phyloP scores from a whole-genome alignment of 2,113 vertebrate genomes.

The Eidolon helvum region DNA sequence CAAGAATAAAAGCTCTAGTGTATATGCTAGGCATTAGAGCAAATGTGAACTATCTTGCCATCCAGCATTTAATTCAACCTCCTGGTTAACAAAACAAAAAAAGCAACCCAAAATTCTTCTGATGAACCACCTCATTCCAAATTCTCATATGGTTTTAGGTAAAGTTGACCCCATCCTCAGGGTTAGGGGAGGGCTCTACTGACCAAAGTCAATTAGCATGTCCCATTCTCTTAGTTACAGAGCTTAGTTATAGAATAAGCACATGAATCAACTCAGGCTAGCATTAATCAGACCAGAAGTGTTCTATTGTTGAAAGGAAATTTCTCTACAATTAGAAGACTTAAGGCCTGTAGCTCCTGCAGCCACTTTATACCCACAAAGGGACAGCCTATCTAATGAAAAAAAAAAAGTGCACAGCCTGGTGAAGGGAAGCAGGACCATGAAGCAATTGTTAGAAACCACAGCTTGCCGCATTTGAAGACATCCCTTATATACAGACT shows the following conservation, averaged over 20 bases:
- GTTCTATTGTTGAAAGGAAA: neutral
- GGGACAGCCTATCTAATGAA: neutral
- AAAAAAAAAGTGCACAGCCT: neutral
- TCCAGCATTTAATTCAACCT: neutral
- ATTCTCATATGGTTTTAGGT: neutral
- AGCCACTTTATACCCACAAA: neutral
- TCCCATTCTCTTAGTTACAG: neutral
- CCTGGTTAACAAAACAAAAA: neutral
- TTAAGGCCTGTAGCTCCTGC: neutral
- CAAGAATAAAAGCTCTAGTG: neutral
- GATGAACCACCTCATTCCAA: neutral
- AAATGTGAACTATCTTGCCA: neutral
- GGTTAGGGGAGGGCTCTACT: neutral
- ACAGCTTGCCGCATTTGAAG: neutral
- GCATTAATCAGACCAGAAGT: neutral
- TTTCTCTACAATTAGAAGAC: neutral
- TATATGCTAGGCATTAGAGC: neutral
- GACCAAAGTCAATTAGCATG: neutral
- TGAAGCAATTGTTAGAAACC: neutral
- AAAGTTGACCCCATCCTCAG: neutral
- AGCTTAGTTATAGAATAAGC: slow-evolving; percentile 6
- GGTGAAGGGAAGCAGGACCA: neutral
- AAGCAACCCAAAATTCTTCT: neutral
- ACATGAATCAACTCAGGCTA: neutral
- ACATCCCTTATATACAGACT: neutral